Evolutionary conservation across 2,113 vertebrate genomes (phyloP), one percentile per base, ranked within the genome.

Genomic region (western clawed frog (Xenopus tropicalis)): DNA sequence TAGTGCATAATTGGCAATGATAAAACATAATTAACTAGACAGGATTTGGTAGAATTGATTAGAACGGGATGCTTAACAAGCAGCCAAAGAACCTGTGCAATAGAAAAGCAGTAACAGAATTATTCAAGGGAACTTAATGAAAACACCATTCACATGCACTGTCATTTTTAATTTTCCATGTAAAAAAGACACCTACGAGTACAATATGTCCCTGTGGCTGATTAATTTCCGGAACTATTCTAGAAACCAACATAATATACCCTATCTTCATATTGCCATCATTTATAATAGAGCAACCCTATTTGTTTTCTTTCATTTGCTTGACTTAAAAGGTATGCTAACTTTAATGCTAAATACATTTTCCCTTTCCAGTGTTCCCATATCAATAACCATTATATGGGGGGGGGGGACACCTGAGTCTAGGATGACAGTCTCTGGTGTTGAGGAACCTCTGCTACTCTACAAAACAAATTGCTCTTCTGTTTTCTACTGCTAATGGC

Each of bases 1-100:
- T 70, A 59, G 57, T 16, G 14, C 14, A 58, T 59, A 59, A 59
- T 58, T 59, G 46, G 22, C 65, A 52, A 19, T 59, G 57, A 59
- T 59, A 24, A 52, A 51, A 52, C 37, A 44, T 37, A 14, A 63
- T 42, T 65, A 65, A 21, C 24, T 21, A 65, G 42, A 65, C n/a
- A 20, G 29, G 29, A 65, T 20, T 43, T 20, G 42, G 19, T 20
- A 12, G 42, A 65, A 65, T 65, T 21, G 20, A 44, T 65, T 65
- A 43, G 7, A 65, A 44, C 42, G 11, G 52, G 52, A 54, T 20
- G 52, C 17, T 17, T 54, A 54, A n/a, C 52, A 54, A n/a, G 19
- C 8, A 54, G 52, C 52, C 52, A 54, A 54, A 20, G 16, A 54
- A 17, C 16, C 3, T 20, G 17, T 54, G 19, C 17, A 54, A 54